Evolutionary conservation across 2,797 vertebrate genomes (phyloP).

Genomic region (Gymnothorax reevesii): DNA sequence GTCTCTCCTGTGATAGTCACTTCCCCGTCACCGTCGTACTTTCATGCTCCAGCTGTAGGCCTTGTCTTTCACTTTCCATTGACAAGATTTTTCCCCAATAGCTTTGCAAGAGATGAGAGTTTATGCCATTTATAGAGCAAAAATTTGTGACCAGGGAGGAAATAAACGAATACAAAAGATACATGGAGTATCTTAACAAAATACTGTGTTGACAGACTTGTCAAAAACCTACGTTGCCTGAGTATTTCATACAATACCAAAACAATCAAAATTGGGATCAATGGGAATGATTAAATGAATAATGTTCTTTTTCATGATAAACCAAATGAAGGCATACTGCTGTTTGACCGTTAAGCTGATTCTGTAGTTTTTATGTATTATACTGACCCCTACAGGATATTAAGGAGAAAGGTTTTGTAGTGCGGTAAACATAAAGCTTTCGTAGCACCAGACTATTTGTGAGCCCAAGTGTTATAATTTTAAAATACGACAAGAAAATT

Average conservation of each 20-base stretch:
- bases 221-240: too few relatives aligned
- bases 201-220: not conserved
- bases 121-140: not conserved
- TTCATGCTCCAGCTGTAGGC: not conserved
- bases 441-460: too few relatives aligned
- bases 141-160: not conserved
- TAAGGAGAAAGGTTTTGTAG: not conserved
- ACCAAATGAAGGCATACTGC: too few relatives aligned
- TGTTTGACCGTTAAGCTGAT: not conserved
- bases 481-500: too few relatives aligned
- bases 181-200: not conserved
- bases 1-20: too few relatives aligned
- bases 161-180: too few relatives aligned
- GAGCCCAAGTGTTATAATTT: too few relatives aligned
- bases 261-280: too few relatives aligned
- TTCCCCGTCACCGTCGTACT: not conserved
- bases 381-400: conserved; percentile 1
- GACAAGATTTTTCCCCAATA: not conserved
- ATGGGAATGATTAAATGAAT: too few relatives aligned
- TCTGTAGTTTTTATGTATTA: not conserved
- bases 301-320: too few relatives aligned
- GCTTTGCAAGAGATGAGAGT: not conserved
- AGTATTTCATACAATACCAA: too few relatives aligned
- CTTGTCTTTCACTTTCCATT: not conserved
- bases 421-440: not conserved